Percentiles rank a stretch among this genome's conserved stretches.
phyloP scores from a whole-genome alignment of 2,797 vertebrate species.

The Acipenser transmontanus region DNA sequence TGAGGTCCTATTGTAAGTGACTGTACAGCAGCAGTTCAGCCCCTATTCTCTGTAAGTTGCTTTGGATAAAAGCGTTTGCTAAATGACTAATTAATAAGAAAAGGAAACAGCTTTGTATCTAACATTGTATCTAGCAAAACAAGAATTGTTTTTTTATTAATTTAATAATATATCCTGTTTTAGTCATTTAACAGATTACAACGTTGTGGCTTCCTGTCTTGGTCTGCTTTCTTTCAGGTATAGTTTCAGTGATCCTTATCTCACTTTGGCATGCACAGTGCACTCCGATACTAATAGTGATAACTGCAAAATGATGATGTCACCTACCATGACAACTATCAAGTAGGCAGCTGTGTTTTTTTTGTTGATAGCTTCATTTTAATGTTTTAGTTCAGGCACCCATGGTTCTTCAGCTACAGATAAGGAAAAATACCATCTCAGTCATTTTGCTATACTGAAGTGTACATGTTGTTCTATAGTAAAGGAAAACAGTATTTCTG shows the following conservation, averaged over 20 bases:
- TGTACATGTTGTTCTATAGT: conserved; percentile 8
- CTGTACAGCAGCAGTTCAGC: no score
- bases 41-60: no score
- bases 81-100: no score
- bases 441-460: not conserved
- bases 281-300: conserved; percentile 73
- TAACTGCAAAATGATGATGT: conserved; percentile 70
- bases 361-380: conserved; percentile 22
- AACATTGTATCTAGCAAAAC: no score
- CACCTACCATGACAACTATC: conserved; percentile 76
- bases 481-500: not conserved
- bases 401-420: conserved; percentile 46
- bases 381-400: conserved; percentile 70
- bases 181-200: not conserved
- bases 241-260: conserved; percentile 73
- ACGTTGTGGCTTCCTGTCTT: conserved; percentile 41
- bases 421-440: conserved; percentile 15
- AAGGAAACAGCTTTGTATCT: no score
- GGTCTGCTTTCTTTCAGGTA: conserved; percentile 63
- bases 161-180: conserved; percentile 1
- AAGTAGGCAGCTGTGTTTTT: conserved; percentile 76
- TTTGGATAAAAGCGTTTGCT: no score
- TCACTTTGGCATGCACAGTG: conserved; percentile 65
- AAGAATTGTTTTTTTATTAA: not conserved
- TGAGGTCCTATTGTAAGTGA: no score